Percentiles rank a stretch among this genome's conserved stretches.
Evolutionary conservation across 2,797 vertebrate species (phyloP).

Genomic region (Coccyzus lansbergi): DNA sequence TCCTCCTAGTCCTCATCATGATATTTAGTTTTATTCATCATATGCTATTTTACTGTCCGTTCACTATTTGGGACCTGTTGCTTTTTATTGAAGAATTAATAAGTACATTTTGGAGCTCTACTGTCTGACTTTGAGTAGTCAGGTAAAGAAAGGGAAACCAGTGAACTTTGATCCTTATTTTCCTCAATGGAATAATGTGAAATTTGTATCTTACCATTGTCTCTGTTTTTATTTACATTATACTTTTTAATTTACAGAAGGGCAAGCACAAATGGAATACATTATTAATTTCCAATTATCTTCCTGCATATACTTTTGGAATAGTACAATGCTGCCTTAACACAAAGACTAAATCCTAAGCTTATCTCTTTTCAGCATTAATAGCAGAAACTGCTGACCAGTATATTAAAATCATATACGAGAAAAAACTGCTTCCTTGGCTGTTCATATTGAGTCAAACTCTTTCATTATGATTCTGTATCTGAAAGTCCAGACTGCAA

Average conservation of each 20-base stretch:
- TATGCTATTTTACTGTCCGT: neutral
- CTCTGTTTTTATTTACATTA: conserved; percentile 37
- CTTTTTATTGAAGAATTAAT: neutral
- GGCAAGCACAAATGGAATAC: conserved; percentile 27
- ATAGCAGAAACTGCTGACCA: conserved; percentile 7
- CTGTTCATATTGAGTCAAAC: neutral
- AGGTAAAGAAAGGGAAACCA: neutral
- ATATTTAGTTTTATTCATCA: neutral
- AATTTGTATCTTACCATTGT: conserved; percentile 13
- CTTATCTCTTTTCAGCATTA: conserved; percentile 36
- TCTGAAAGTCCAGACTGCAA: neutral
- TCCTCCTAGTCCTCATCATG: neutral
- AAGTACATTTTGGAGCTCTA: neutral
- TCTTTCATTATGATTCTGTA: neutral
- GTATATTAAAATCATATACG: neutral
- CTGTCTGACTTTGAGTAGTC: neutral
- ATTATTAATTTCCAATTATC: conserved; percentile 36
- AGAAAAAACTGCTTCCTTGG: neutral
- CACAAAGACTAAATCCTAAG: neutral
- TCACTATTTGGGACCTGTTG: neutral
- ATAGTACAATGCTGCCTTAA: conserved; percentile 10
- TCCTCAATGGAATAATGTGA: neutral
- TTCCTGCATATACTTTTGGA: neutral
- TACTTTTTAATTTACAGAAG: conserved; percentile 42
- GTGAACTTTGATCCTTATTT: neutral